Evolutionary conservation across 2,113 vertebrate species (phyloP).

Genomic region (Upupa epops): DNA sequence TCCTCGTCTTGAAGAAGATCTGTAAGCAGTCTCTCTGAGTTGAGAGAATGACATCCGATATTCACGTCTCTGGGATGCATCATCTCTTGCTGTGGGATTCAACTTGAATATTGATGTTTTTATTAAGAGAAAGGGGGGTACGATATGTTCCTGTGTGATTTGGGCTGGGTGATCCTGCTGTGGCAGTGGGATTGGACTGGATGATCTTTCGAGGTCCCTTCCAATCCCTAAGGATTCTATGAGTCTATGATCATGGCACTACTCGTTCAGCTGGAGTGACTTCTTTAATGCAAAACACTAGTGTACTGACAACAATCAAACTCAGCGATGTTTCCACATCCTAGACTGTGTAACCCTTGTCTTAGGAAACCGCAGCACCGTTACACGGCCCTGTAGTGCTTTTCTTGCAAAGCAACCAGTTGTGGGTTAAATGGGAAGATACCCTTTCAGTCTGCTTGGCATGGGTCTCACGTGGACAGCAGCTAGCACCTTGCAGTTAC

Average conservation of each 20-base stretch:
- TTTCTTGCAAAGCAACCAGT: not conserved
- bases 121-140: not conserved
- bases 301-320: not conserved
- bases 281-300: not conserved
- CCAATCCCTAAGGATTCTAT: no score
- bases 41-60: not conserved
- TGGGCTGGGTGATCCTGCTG: no score
- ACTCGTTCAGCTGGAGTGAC: not conserved
- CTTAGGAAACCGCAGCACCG: not conserved
- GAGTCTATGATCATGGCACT: no score
- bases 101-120: not conserved
- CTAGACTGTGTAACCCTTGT: not conserved
- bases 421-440: not conserved
- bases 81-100: not conserved
- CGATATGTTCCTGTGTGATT: no score
- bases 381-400: not conserved
- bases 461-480: not conserved
- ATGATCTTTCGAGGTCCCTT: no score
- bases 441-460: not conserved
- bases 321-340: not conserved
- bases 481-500: not conserved
- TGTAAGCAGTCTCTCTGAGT: constrained; percentile 24
- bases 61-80: constrained; percentile 1
- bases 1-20: not conserved
- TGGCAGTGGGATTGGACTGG: no score